phyloP scores from a whole-genome alignment of 1,140 invertebrate species.

The Odontomachus brunneus region DNA sequence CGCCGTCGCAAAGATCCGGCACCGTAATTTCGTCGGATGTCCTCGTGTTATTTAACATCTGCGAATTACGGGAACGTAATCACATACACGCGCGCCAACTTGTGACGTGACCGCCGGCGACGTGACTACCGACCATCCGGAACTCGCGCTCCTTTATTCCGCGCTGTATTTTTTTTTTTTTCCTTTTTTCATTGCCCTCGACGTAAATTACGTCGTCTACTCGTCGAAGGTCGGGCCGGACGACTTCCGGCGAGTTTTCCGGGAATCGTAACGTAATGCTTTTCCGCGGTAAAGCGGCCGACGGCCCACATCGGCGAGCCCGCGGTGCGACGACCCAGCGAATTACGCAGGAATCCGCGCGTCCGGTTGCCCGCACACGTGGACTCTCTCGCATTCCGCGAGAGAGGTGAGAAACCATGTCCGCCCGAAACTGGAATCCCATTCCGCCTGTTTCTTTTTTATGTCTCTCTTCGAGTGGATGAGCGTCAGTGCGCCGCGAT shows the following conservation, averaged over 20 bases:
- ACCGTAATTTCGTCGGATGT: slow-evolving; percentile 8
- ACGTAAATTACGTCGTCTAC: neutral
- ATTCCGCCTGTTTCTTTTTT: neutral
- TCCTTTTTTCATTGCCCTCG: neutral
- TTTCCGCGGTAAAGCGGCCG: neutral
- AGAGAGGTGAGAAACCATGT: neutral
- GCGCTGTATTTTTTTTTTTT: no score
- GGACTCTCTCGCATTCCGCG: neutral
- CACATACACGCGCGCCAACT: neutral
- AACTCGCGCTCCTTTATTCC: neutral
- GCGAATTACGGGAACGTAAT: slow-evolving; percentile 1
- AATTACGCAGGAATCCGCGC: slow-evolving; percentile 39
- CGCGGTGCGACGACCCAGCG: slow-evolving; percentile 11
- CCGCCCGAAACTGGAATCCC: slow-evolving; percentile 10
- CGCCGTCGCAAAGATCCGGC: slow-evolving; percentile 12
- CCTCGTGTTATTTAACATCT: slow-evolving; percentile 12
- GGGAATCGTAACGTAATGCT: slow-evolving; percentile 5
- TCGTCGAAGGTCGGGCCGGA: neutral
- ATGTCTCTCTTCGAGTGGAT: neutral
- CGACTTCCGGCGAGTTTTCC: neutral
- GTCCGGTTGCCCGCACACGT: neutral
- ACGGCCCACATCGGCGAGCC: no score
- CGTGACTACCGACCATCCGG: neutral
- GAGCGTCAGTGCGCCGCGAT: neutral
- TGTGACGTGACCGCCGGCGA: no score